Base-by-base conservation (phyloP, 2,888 invertebrate species). In the Orthonevra nobilis region DNA sequence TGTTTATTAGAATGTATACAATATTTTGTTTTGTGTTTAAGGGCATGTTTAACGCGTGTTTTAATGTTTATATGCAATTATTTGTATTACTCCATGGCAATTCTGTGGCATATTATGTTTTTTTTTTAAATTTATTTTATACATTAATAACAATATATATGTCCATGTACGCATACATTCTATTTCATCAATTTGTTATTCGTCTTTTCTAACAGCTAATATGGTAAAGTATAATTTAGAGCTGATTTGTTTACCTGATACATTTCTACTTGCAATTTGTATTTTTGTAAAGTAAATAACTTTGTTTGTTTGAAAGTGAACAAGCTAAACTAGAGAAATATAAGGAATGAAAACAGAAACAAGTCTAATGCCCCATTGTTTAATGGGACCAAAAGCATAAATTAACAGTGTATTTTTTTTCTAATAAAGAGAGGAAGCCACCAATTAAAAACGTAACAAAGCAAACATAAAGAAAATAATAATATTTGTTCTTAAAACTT, bases 341-440 rank as follows among this genome's bases (percentile, higher is more conserved):
- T n/a, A 46, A 6, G 23, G 7, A 10, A 26, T 2, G 32, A 60
- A 30, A 64, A 12, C 19, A 58, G 12, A 54, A 36, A 50, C 38
- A 32, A n/a, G n/a, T n/a, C n/a, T n/a, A n/a, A 52, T 70, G 44
- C 34, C 14, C 52, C 70, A 26, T 42, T 4, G 20, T 23, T 58
- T 40, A 77, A 72, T 12, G 15, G 15, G 73, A 60, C 61, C 26
- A 42, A 72, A 61, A 23, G 61, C 32, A 75, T 69, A 79, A 66
- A 68, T 56, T 79, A 79, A 79, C 79, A 79, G 77, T 54, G 40
- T 58, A 48, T 34, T 20, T 17, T 54, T 72, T 70, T 70, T 44
- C 38, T 72, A 72, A 79, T 66, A 54, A 72, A 56, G 60, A 61
- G 48, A 73, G 79, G 79, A 79, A 79, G 79, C 79, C 79, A 79